Evolutionary conservation across 2,797 vertebrate genomes (phyloP), one percentile per base, ranked within the genome.

Genomic region (Fistularia tabacaria): DNA sequence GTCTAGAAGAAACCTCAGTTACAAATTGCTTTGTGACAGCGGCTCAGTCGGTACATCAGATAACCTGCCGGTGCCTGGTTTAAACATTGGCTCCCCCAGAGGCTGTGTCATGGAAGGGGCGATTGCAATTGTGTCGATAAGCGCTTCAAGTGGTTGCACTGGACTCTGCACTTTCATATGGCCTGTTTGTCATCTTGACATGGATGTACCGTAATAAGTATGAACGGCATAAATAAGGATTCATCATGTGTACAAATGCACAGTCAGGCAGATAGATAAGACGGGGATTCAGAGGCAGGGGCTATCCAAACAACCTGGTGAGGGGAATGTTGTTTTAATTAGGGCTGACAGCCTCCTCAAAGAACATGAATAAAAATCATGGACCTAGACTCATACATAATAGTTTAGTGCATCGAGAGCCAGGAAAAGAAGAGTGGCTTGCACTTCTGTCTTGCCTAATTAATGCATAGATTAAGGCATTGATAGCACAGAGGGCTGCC

Each of bases 291-390:
- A 58, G 55, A 15, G 40, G 15, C 51, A 56, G 73, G 62, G 56
- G 50, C 57, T 81, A 59, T 68, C 48, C 66, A 77, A 82, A 74
- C 51, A 71, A 53, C 54, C 62, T 71, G 59, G 64, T 75, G 64
- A 55, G 61, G 72, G 57, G 49, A 51, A 64, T 62, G 62, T 71
- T 73, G 64, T 78, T 57, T 59, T 86, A 87, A 90, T 90, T 84
- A 84, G 66, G 41, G 57, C 68, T 79, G 81, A 85, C 83, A 83
- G 73, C 52, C 78, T 84, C 59, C 72, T 81, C 67, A 69, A 71
- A 80, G 71, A 79, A 79, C 77, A 83, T 77, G 71, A 87, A 88
- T 85, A 84, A 81, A 79, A 71, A 80, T 65, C 36, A 1, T 36
- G 54, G 59, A 70, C 79, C 74, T 75, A 75, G 81, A 77, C 77